These are phyloP conservation scores for Tetramorium bicarinatum DNA, from an alignment of 2,888 invertebrate genomes.

Conservation along the genomic window DNA sequence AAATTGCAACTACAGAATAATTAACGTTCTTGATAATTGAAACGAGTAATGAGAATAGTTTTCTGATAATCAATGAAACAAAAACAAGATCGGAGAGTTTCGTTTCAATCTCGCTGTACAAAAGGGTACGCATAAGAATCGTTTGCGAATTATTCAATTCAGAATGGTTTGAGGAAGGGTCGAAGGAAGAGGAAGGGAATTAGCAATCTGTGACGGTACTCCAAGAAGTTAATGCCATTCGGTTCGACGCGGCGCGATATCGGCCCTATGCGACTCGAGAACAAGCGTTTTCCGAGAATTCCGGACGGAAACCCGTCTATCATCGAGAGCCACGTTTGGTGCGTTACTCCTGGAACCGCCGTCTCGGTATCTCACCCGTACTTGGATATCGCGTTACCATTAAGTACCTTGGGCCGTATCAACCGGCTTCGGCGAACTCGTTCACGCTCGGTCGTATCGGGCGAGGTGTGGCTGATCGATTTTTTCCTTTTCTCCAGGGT, in stretches of 20 bases:
- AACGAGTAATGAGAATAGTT: not conserved
- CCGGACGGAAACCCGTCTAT: not conserved
- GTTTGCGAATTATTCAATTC: not conserved
- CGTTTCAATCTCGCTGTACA: not conserved
- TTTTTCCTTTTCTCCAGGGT: slow-evolving; percentile 62
- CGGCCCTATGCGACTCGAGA: not conserved
- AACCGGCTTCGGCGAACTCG: slow-evolving; percentile 56
- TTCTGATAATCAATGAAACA: not conserved
- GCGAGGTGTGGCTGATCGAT: slow-evolving; percentile 71
- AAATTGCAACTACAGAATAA: not conserved
- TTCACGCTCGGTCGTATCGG: slow-evolving; percentile 56
- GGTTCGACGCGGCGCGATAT: slow-evolving; percentile 39
- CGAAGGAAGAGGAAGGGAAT: not conserved
- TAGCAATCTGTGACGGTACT: slow-evolving; percentile 3
- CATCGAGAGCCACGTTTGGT: slow-evolving; percentile 36
- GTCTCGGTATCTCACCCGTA: slow-evolving; percentile 72
- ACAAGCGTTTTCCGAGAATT: slow-evolving; percentile 21
- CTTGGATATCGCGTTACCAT: slow-evolving; percentile 75
- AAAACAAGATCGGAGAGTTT: no score
- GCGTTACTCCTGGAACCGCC: slow-evolving; percentile 35
- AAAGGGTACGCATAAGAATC: not conserved
- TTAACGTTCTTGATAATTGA: not conserved
- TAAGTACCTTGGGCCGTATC: slow-evolving; percentile 54
- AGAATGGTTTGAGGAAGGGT: not conserved
- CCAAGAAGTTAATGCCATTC: slow-evolving; percentile 45